Percentiles rank a stretch among this genome's conserved stretches.
Conservation (phyloP, 2,797 vertebrate species). For the Cossypha heuglini region DNA sequence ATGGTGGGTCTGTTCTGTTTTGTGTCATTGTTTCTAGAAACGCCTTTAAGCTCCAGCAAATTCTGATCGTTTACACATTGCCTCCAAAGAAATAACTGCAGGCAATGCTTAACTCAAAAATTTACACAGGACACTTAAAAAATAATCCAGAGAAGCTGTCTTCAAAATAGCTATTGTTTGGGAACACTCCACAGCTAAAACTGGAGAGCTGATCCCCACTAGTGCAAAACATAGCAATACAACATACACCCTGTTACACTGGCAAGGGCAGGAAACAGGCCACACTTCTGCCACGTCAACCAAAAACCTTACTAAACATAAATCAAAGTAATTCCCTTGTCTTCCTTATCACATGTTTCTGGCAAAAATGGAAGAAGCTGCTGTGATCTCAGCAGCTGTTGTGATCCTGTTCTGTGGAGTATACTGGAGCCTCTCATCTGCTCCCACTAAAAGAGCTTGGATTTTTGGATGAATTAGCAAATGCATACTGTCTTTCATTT, state of each 20-base stretch:
- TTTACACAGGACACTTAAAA: background rate
- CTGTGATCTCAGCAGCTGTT: background rate
- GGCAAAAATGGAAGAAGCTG: background rate
- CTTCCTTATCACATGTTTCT: background rate
- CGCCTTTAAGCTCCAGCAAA: background rate
- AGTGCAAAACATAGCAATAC: background rate
- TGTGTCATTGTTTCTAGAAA: slow-evolving; percentile 43
- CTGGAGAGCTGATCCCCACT: background rate
- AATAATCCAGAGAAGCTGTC: background rate
- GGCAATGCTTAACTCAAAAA: background rate
- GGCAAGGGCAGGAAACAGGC: background rate
- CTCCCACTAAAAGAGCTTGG: background rate
- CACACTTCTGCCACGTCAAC: background rate
- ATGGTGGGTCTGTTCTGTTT: background rate
- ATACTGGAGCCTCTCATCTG: background rate
- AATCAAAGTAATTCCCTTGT: background rate
- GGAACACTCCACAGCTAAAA: background rate
- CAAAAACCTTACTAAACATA: background rate
- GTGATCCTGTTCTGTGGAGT: background rate
- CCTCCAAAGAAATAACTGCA: slow-evolving; percentile 2
- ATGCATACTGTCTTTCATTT: background rate
- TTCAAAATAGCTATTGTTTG: slow-evolving; percentile 10
- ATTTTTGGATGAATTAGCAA: background rate
- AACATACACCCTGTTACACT: too few species aligned
- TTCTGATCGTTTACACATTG: slow-evolving; percentile 1